Base-by-base conservation (phyloP, 2,888 invertebrate species). In the Hypomecis punctinalis region DNA sequence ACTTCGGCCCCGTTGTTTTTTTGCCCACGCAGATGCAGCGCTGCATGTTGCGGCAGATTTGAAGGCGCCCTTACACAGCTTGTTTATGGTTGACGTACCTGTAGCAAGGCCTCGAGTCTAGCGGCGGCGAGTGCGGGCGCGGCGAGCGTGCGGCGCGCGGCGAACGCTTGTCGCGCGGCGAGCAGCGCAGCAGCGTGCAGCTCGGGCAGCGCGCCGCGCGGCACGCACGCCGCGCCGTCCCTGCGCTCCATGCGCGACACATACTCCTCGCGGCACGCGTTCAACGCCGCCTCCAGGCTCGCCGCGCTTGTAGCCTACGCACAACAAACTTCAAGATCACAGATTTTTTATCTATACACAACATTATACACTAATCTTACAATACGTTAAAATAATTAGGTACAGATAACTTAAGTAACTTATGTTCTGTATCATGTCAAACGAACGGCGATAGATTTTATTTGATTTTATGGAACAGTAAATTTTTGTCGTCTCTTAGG, bases 91-190 rank as follows among this genome's bases (percentile, higher is more conserved):
- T 33, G 6, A 8, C 6, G 11, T 54, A 60, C 64, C 55, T 60
- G 54, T 23, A 59, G 6, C 33, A 59, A 11, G 5, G 58, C 11
- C 5, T 63, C 40, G 5, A 51, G 64, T 0, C 55, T n/a, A 10
- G 55, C 59, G 13, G 39, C 66, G 36, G 37, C 35, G 37, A 46
- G n/a, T 0, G 13, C 46, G 40, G 47, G 42, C 43, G 49, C 11
- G 8, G 47, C 59, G 59, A 43, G 23, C 36, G 43, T 56, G 46
- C 48, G 39, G 9, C 55, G 55, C 56, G 60, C 94, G 89, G 60
- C 94, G 90, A 99, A 99, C 72, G 80, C 76, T 5, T 33, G 33
- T n/a, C 57, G 49, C 11, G 71, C 71, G n/a, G 39, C 36, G 67
- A 78, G 82, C 57, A 94, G 81, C 52, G 65, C 60, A 11, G 52